Evolutionary conservation across 2,797 vertebrate genomes (phyloP).

Genomic region (Antennarius maculatus): DNA sequence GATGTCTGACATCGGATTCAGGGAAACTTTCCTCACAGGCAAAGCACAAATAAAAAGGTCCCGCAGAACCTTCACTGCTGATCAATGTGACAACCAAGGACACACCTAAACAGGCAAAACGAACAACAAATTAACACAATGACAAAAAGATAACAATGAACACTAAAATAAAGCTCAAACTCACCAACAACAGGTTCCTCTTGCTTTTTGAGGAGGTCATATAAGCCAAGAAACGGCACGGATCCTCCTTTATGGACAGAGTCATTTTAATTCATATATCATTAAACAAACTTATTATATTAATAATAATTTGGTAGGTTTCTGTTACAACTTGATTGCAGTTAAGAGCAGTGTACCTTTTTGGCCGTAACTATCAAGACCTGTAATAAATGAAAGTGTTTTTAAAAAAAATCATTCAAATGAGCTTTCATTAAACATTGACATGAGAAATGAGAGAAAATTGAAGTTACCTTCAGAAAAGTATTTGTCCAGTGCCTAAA

Average conservation of each 20-base stretch:
- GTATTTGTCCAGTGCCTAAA: slow-evolving; percentile 20
- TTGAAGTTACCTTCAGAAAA: slow-evolving; percentile 18
- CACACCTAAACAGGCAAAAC: slow-evolving; percentile 41
- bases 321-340: neutral
- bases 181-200: slow-evolving; percentile 48
- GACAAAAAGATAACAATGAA: neutral
- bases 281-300: too few relatives aligned
- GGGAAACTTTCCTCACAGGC: slow-evolving; percentile 52
- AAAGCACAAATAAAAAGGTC: slow-evolving; percentile 57
- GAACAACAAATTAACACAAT: neutral
- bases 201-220: neutral
- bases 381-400: neutral
- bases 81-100: slow-evolving; percentile 53
- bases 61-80: neutral
- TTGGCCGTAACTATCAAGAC: neutral
- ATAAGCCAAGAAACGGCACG: neutral
- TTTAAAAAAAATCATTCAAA: neutral
- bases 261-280: neutral
- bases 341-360: slow-evolving; percentile 30
- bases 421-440: neutral
- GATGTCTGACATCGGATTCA: neutral
- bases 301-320: neutral
- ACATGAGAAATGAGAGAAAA: slow-evolving; percentile 4
- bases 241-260: neutral
- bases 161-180: neutral